A percentile compares a stretch with the other conserved stretches of the same genome.
phyloP scores from a whole-genome alignment of 2,888 invertebrate species.

The Andrena dorsata region DNA sequence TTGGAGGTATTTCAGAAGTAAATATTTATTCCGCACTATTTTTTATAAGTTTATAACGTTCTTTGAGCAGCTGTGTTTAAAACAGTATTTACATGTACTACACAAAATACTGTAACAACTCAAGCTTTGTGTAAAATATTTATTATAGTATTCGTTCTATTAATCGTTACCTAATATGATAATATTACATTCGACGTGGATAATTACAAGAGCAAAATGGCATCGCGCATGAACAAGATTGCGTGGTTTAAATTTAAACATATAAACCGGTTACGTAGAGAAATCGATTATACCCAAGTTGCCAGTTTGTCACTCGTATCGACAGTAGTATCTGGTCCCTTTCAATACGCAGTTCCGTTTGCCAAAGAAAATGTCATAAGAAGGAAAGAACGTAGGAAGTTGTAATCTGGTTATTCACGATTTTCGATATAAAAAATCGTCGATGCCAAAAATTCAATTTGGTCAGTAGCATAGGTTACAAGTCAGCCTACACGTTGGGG shows the following conservation, averaged over 20 bases:
- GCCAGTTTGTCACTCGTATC: slow-evolving; percentile 40
- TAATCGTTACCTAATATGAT: not conserved
- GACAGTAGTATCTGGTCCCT: slow-evolving; percentile 33
- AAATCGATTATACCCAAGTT: slow-evolving; percentile 43
- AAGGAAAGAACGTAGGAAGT: slow-evolving; percentile 21
- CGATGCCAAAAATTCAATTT: not conserved
- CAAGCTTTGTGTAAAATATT: not conserved
- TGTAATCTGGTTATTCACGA: slow-evolving; percentile 10
- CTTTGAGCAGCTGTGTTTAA: not conserved
- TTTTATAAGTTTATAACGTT: not conserved
- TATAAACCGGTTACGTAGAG: slow-evolving; percentile 17
- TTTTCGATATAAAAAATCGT: slow-evolving; percentile 10
- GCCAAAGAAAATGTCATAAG: slow-evolving; percentile 28
- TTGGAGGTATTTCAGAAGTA: too few species aligned
- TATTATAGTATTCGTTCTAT: not conserved
- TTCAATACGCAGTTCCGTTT: slow-evolving; percentile 5
- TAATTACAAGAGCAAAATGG: not conserved
- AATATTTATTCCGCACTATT: not conserved
- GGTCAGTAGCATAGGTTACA: not conserved
- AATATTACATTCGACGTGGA: not conserved
- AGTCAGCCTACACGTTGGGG: not conserved
- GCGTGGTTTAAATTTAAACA: slow-evolving; percentile 29
- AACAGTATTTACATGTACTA: not conserved
- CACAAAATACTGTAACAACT: not conserved
- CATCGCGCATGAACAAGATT: slow-evolving; percentile 13